Evolutionary conservation across 2,888 invertebrate genomes (phyloP).

Genomic region (Macrosoma leucophasiata): DNA sequence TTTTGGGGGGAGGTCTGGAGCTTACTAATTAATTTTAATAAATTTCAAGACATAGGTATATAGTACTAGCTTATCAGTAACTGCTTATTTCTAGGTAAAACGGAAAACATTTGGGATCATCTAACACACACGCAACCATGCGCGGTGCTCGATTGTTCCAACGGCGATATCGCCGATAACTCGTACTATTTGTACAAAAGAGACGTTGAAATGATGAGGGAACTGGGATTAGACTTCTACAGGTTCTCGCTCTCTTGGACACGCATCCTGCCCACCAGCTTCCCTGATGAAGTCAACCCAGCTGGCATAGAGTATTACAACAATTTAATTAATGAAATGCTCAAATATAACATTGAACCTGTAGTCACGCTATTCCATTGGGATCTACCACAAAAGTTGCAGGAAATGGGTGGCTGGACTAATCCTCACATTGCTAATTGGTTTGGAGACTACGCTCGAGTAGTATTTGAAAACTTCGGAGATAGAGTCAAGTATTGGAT

Average conservation of each 20-base stretch:
- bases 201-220: conserved; percentile 47
- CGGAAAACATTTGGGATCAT: conserved; percentile 76
- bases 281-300: conserved; percentile 59
- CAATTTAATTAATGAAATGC: conserved; percentile 62
- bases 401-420: conserved; percentile 62
- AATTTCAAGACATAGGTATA: too few relatives aligned
- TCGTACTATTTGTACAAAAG: conserved; percentile 72
- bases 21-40: too few relatives aligned
- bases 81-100: conserved; percentile 45
- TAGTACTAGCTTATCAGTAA: too few relatives aligned
- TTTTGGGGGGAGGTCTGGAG: too few relatives aligned
- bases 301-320: conserved; percentile 34
- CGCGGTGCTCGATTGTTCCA: conserved; percentile 61
- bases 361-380: conserved; percentile 65
- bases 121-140: conserved; percentile 57
- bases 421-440: conserved; percentile 46
- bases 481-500: conserved; percentile 61
- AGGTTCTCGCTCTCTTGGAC: conserved; percentile 76
- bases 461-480: conserved; percentile 45
- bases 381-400: conserved; percentile 58
- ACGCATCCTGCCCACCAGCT: conserved; percentile 72
- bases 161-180: conserved; percentile 73
- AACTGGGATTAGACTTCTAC: conserved; percentile 53
- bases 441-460: conserved; percentile 48
- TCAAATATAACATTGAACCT: conserved; percentile 71